Base-by-base conservation (phyloP, 2,888 invertebrate genomes). In the Drosophila parthenogenetica region DNA sequence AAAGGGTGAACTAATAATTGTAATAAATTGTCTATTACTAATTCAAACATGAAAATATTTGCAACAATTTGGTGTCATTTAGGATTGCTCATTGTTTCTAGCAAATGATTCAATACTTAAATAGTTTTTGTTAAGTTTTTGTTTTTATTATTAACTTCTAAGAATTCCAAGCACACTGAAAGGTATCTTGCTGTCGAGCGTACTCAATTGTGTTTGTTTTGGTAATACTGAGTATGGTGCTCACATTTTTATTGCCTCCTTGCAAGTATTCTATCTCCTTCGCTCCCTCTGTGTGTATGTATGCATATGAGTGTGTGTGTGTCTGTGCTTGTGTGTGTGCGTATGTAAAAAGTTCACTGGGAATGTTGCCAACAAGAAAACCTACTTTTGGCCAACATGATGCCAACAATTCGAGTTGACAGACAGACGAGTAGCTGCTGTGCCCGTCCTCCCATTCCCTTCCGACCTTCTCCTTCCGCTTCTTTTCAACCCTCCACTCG, bases 321-420 rank as follows among this genome's bases (percentile, higher is more conserved):
- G 46, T n/a, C n/a, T n/a, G n/a, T 25, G 43, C 43, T 35, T 51
- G 17, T 46, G 35, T 19, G 51, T 58, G 19, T 32, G 45, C 17
- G 55, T 71, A 45, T 54, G 45, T 42, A 50, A 40, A 63, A 70
- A 70, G 62, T 67, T 69, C 66, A 51, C 42, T 77, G 65, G 46
- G 65, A 53, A 32, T 62, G 54, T 45, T 78, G 77, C 69, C 78
- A 78, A 80, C 80, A 81, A 78, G 80, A 78, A 81, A 81, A 73
- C 68, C 70, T 71, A 81, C 79, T 80, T 79, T 81, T 71, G 45
- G 46, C 69, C 63, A 81, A 79, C 78, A 79, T 69, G 67, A 72
- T 46, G 69, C 66, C 69, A 71, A 71, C 70, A 65, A 63, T 71
- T 62, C 46, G 3, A 63, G 63, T 42, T 63, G 71, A 61, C 53